Base-by-base conservation (phyloP, 2,888 invertebrate species). In the Carabus problematicus region DNA sequence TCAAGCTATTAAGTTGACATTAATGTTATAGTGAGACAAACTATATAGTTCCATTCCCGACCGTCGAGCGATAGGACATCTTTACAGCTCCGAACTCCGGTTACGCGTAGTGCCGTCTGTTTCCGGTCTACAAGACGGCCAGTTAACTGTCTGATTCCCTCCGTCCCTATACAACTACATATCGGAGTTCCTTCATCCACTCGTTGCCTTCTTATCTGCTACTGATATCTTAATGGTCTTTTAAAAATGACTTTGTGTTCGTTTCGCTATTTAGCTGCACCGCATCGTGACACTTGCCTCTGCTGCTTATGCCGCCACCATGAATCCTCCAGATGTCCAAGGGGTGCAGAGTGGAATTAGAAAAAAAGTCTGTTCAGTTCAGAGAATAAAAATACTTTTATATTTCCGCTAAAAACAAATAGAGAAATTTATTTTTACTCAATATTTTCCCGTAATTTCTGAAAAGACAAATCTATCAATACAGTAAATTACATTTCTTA, bases 161-260 rank as follows among this genome's bases (percentile, higher is more conserved):
- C 16, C 16, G 9, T 52, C 19, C 16, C 52, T n/a, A n/a, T n/a
- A n/a, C n/a, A n/a, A n/a, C 52, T 52, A 16, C 16, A 19, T 16
- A 52, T 19, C 18, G 8, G 52, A 52, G 52, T 39, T 43, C 16
- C 40, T 18, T 42, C 40, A 52, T 52, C 67, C 60, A 60, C 60
- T 59, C 47, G 52, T 52, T 40, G 14, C 56, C 11, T 9, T 45
- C 62, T 62, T 69, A 62, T 62, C 62, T 18, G 55, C 45, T 19
- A 40, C 69, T 69, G 69, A 69, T 69, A 69, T 69, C 69, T 69
- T 69, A 69, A 69, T 69, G 69, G 69, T 69, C 62, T 69, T 56
- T 68, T 61, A 69, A 69, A 69, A 69, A 69, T 69, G 69, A 69
- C 55, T 56, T 56, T 69, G 61, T 69, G 69, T 69, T 61, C 62